Evolutionary conservation across 2,797 vertebrate species (phyloP).

Genomic region (Choloepus didactylus): DNA sequence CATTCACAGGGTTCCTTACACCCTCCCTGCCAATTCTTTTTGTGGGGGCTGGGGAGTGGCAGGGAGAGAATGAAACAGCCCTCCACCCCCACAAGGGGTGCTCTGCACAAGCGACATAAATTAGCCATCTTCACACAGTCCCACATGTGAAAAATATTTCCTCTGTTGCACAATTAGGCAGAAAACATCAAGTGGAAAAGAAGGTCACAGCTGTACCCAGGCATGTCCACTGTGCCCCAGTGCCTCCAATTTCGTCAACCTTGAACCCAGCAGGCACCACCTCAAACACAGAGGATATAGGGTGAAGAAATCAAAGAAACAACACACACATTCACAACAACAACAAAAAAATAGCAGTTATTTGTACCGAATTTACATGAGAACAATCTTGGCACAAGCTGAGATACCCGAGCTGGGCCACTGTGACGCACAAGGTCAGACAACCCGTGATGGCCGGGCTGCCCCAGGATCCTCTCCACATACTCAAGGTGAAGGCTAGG

Average conservation of each 20-base stretch:
- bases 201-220: conserved; percentile 86
- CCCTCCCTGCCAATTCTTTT: neutral
- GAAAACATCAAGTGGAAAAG: conserved; percentile 79
- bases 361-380: conserved; percentile 93
- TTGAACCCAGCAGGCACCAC: conserved; percentile 75
- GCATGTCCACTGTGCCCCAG: conserved; percentile 87
- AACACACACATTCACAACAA: conserved; percentile 64
- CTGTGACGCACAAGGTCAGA: neutral
- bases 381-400: conserved; percentile 98
- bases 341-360: conserved; percentile 81
- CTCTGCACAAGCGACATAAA: conserved; percentile 84
- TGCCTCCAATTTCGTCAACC: conserved; percentile 87
- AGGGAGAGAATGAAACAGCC: conserved; percentile 69
- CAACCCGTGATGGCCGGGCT: no score
- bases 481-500: conserved; percentile 45
- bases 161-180: conserved; percentile 88
- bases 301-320: conserved; percentile 36
- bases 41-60: neutral
- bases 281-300: conserved; percentile 73
- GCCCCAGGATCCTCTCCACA: no score
- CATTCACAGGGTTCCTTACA: neutral
- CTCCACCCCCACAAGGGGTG: conserved; percentile 71
- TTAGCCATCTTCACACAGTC: conserved; percentile 87
- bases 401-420: conserved; percentile 90
- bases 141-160: conserved; percentile 90